A percentile compares a stretch with the other conserved stretches of the same genome.
These are phyloP conservation scores for Melanerpes aurifrons DNA, from an alignment of 2,113 vertebrate genomes.

Conservation along the genomic window DNA sequence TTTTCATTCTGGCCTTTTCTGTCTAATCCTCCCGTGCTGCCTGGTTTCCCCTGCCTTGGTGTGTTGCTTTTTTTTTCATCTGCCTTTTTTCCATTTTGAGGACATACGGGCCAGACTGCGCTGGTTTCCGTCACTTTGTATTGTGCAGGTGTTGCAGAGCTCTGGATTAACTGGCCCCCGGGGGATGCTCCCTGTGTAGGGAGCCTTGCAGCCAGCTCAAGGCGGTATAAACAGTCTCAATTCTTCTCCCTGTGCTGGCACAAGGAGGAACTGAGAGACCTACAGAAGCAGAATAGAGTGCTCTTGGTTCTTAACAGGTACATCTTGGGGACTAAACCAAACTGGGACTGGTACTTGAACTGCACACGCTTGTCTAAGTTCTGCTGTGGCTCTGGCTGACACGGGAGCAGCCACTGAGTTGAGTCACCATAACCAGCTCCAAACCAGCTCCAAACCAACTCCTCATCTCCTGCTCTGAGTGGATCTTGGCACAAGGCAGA, in stretches of 20 bases:
- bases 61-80: conserved; percentile 16
- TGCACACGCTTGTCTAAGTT: background rate
- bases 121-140: conserved; percentile 46
- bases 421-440: background rate
- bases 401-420: background rate
- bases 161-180: background rate
- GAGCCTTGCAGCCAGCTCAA: background rate
- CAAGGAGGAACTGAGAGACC: background rate
- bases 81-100: conserved; percentile 49
- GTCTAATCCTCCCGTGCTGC: conserved; percentile 32
- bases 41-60: conserved; percentile 28
- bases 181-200: background rate
- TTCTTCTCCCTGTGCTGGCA: background rate
- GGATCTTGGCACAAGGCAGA: conserved; percentile 54
- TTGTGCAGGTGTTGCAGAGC: conserved; percentile 52
- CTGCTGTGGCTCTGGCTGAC: background rate
- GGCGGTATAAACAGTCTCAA: background rate
- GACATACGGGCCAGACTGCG: background rate
- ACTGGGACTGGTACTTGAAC: background rate
- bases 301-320: background rate
- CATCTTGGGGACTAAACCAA: background rate
- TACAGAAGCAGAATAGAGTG: background rate
- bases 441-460: no score
- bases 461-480: conserved; percentile 32
- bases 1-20: conserved; percentile 28